Percentiles rank a stretch among this genome's conserved stretches.
These are phyloP conservation scores for Hydractinia symbiolongicarpus DNA, from an alignment of 30 jellyfish, hydroid and myxozoan species.

Conservation along the genomic window DNA sequence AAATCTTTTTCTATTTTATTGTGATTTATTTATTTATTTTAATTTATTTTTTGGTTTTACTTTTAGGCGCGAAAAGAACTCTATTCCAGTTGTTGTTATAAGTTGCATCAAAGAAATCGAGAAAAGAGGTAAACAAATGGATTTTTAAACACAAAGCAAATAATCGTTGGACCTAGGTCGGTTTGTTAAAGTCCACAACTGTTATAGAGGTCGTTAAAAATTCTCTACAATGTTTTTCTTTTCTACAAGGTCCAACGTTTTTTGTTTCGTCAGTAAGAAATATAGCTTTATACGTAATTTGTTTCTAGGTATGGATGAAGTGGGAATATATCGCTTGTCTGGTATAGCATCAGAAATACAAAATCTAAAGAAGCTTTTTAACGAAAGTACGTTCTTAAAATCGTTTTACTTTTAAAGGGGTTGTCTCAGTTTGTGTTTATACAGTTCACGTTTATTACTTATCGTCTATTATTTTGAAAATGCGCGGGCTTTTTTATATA, in stretches of 20 bases:
- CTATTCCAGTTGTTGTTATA: conserved; percentile 78
- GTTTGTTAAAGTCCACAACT: background rate
- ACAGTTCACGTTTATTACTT: no score
- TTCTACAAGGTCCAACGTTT: background rate
- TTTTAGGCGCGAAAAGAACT: conserved; percentile 77
- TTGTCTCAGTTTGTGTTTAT: no score
- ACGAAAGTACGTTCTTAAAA: conserved; percentile 62
- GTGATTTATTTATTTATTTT: no score
- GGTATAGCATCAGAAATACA: conserved; percentile 93
- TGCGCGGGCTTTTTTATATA: no score
- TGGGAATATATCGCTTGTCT: conserved; percentile 87
- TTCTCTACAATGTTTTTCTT: no score
- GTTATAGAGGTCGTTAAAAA: background rate
- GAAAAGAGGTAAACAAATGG: conserved; percentile 60
- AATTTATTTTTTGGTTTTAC: background rate
- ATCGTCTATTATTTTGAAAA: no score
- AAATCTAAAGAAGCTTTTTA: conserved; percentile 58
- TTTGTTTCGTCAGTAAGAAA: background rate
- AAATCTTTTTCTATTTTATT: no score
- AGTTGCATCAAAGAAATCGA: conserved; percentile 89
- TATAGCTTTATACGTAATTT: no score
- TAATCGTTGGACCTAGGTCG: no score
- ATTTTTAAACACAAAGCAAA: background rate
- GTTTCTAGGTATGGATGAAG: conserved; percentile 69
- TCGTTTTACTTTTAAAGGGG: background rate